A percentile compares a stretch with the other conserved stretches of the same genome.
Evolutionary conservation across 1,140 invertebrate species (phyloP).

Genomic region (Drosophila ananassae): DNA sequence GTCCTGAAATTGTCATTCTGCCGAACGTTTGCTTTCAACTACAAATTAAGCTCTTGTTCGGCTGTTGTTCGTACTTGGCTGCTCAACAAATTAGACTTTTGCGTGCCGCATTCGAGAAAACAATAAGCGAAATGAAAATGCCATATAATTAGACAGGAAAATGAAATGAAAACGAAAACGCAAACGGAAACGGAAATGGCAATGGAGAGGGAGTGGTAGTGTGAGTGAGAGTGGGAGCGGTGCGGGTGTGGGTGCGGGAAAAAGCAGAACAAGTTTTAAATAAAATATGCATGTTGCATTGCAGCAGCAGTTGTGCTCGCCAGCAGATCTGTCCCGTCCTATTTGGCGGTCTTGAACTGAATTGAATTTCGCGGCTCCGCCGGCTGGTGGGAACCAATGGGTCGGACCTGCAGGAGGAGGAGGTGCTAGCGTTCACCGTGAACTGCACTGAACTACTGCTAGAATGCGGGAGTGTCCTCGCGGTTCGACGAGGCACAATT

Average conservation of each 20-base stretch:
- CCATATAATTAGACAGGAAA: constrained; percentile 31
- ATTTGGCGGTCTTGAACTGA: constrained; percentile 12
- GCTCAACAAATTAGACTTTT: constrained; percentile 75
- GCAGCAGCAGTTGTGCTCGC: constrained; percentile 25
- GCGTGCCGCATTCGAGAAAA: constrained; percentile 56
- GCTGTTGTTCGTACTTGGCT: constrained; percentile 42
- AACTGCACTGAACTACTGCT: constrained; percentile 7
- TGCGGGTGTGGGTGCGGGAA: constrained; percentile 13
- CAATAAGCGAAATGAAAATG: constrained; percentile 50
- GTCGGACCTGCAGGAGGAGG: neutral
- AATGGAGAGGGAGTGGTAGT: neutral
- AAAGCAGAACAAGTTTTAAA: constrained; percentile 38
- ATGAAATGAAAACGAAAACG: constrained; percentile 23
- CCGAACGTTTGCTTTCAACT: constrained; percentile 72
- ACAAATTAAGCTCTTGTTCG: constrained; percentile 69
- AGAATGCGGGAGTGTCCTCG: constrained; percentile 6
- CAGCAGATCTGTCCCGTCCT: constrained; percentile 14
- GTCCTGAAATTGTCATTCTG: constrained; percentile 66
- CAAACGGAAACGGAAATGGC: neutral
- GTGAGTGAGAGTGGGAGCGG: neutral
- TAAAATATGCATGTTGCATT: constrained; percentile 32
- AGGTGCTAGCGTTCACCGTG: constrained; percentile 10
- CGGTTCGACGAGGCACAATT: constrained; percentile 55
- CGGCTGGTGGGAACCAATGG: neutral
- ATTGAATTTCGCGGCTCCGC: constrained; percentile 46